Base-by-base conservation (phyloP, 2,797 vertebrate genomes). In the Sebastes hubbsi region DNA sequence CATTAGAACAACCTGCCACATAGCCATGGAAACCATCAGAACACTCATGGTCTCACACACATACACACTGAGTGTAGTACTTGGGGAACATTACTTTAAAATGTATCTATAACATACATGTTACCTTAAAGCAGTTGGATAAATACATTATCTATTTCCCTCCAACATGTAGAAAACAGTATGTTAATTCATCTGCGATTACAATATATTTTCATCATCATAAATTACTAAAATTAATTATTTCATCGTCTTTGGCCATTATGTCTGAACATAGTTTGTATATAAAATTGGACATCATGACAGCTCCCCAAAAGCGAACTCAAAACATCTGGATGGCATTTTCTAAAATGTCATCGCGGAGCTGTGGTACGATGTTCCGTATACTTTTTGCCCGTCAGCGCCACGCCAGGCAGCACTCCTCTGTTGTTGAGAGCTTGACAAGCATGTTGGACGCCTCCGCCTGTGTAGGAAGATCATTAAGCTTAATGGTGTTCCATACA, bases 11-110 rank as follows among this genome's bases (percentile, higher is more conserved):
- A 78, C 73, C 71, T 81, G 82, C 69, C 56, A 24, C 18, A 83
- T 90, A 36, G 5, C 89, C 72, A 81, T 85, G 83, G 88, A 80
- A 88, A 91, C 84, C 69, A 22, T 36, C 55, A 72, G 55, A 77
- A 84, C 62, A 59, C 66, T 55, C n/a, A 34, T 49, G 46, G 46
- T 20, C 18, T 49, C 16, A 61, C 36, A 42, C 36, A 46, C 36
- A 25, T 14, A 66, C 62, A 63, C 61, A 63, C 8, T 18, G 20
- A 25, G 29, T 25, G 4, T 11, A 36, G 6, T 24, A 8, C 24
- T 24, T 49, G 20, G 22, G 22, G 20, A 60, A 62, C 30, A 6
- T 72, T 42, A 34, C 20, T 4, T n/a, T 4, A 8, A 62, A 66
- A 62, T 14, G 8, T n/a, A 34, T 54, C 16, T 34, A 18, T 38